Evolutionary conservation across 2,113 vertebrate genomes (phyloP).

Genomic region (Sphyrna mokarran): DNA sequence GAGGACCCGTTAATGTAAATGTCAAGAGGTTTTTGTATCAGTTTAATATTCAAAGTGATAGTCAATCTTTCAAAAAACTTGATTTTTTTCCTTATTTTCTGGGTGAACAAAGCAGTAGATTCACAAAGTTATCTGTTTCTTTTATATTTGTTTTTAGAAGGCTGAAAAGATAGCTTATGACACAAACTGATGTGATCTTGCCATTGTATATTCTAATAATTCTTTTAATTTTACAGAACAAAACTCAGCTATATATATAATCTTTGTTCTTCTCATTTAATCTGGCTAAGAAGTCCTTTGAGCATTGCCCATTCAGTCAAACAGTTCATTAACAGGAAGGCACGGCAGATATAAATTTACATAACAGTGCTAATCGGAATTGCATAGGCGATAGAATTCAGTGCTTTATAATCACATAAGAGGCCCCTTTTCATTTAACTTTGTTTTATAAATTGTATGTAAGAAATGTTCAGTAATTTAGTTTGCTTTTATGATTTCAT

Average conservation of each 20-base stretch:
- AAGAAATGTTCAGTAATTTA: conserved; percentile 19
- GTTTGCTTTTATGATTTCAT: neutral
- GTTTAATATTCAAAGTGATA: neutral
- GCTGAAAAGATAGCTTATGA: neutral
- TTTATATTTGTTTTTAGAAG: neutral
- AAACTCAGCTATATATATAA: neutral
- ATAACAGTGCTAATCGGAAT: conserved; percentile 22
- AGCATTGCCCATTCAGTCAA: neutral
- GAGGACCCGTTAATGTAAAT: neutral
- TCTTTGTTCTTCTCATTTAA: conserved; percentile 14
- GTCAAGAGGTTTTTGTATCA: neutral
- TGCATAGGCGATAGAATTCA: neutral
- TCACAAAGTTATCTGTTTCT: neutral
- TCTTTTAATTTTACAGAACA: neutral
- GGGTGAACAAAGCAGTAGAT: neutral
- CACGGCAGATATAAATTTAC: conserved; percentile 22
- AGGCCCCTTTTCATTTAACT: conserved; percentile 21
- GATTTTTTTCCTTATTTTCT: neutral
- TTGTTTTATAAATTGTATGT: conserved; percentile 24
- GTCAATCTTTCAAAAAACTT: neutral
- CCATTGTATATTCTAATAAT: neutral
- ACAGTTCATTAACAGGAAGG: conserved; percentile 16
- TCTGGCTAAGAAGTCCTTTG: conserved; percentile 13
- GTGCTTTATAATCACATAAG: neutral
- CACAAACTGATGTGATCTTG: neutral